Base-by-base conservation (phyloP, 2,797 vertebrate species). In the Pangasius krempfi region DNA sequence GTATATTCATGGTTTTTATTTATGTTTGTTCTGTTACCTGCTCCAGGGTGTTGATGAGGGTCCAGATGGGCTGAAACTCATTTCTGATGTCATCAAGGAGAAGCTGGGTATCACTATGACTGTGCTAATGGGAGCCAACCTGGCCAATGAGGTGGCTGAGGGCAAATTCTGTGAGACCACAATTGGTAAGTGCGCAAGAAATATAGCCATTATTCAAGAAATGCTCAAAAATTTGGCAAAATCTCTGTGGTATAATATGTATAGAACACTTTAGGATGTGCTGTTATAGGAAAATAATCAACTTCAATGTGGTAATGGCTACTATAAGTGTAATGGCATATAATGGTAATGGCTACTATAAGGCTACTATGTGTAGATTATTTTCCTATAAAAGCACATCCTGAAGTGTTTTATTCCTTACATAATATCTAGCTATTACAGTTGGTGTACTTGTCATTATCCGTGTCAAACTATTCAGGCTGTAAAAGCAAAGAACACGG, bases 91-190 rank as follows among this genome's bases (percentile, higher is more conserved):
- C 83, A 98, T 99, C 91, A 94, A 92, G 0, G 96, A 95, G 68
- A 96, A 95, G 73, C 96, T 99, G 86, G 97, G 97, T 84, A 98
- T 99, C 92, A 93, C 95, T n/a, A 96, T 98, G 96, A 97, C 94
- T 0, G 98, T 99, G 89, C 96, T 99, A 82, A 99, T 99, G 98
- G 98, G 98, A 47, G 98, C 98, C 87, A 99, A 99, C 94, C 97
- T 99, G 47, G 98, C 98, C 92, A 98, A 90, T 3, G 98, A 99
- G 91, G 98, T 99, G 47, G 98, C 98, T 7, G 98, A 97, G 0
- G 98, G 97, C 93, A 99, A 99, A 94, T 99, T 99, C 95, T 99
- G 98, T 78, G 98, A 99, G 93, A 99, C 98, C 7, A 99, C 98
- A 58, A 99, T 99, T 0, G 98, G 98, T 98, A 95, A 91, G 92